Conservation (phyloP, 2,113 vertebrate genomes). For the Elanus axillaris region DNA sequence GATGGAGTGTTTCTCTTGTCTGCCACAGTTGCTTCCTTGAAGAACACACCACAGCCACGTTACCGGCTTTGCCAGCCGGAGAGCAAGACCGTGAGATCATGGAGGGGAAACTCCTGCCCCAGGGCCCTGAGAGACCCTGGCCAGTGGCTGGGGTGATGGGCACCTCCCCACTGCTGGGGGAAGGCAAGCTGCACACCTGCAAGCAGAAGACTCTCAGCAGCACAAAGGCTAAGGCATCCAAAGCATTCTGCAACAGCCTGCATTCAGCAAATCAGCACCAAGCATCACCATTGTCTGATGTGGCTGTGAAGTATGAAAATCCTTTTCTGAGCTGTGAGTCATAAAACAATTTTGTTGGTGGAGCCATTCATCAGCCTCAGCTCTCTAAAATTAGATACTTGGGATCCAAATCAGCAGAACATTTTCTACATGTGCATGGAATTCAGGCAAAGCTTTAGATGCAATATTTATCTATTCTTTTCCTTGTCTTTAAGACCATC, state of each 20-base stretch:
- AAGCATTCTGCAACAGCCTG: background rate
- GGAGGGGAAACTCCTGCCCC: background rate
- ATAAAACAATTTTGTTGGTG: background rate
- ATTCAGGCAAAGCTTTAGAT: background rate
- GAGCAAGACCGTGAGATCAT: rapidly evolving
- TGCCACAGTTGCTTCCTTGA: background rate
- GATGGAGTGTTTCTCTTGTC: background rate
- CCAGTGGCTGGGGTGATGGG: background rate
- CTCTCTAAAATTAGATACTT: conserved; percentile 27
- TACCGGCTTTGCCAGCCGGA: background rate
- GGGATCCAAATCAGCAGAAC: background rate
- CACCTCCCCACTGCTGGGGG: background rate
- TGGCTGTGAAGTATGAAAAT: background rate
- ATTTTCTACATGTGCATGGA: background rate
- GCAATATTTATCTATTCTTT: background rate
- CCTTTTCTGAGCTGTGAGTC: conserved; percentile 3
- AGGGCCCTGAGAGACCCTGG: background rate
- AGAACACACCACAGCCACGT: background rate
- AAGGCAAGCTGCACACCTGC: background rate
- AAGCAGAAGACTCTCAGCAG: background rate
- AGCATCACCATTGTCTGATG: background rate
- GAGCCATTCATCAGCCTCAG: background rate
- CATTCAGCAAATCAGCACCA: background rate
- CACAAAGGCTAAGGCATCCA: background rate
- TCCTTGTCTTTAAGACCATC: background rate